phyloP scores from a whole-genome alignment of 2,797 vertebrate species.

The Remorina albescens region DNA sequence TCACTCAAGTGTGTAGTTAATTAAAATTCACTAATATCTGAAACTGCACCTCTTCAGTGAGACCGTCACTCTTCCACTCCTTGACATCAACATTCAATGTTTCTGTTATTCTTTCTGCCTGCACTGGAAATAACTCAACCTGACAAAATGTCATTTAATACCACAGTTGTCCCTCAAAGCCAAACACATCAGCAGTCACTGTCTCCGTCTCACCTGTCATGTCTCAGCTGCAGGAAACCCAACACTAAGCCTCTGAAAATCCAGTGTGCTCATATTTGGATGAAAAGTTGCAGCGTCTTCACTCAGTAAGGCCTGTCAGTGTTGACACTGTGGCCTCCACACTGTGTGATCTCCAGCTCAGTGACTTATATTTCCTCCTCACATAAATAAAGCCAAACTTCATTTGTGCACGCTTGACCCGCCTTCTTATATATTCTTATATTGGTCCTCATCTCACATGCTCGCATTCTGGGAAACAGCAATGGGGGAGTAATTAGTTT shows the following conservation, averaged over 20 bases:
- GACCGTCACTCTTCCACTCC: neutral
- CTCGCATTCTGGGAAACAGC: neutral
- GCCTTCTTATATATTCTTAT: slow-evolving; percentile 23
- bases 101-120: neutral
- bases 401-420: slow-evolving; percentile 50
- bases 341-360: neutral
- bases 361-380: slow-evolving; percentile 34
- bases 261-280: slow-evolving; percentile 1
- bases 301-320: slow-evolving; percentile 13
- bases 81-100: neutral
- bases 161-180: neutral
- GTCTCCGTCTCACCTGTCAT: neutral
- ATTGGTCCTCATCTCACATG: slow-evolving; percentile 15
- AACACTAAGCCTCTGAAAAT: slow-evolving; percentile 24
- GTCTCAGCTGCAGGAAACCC: neutral
- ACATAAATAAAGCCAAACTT: slow-evolving; percentile 26
- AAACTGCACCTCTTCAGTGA: neutral
- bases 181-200: neutral
- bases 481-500: neutral
- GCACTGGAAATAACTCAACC: neutral
- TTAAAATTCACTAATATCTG: slow-evolving; percentile 1
- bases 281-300: slow-evolving; percentile 22
- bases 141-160: slow-evolving; percentile 15
- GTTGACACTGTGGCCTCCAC: slow-evolving; percentile 14
- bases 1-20: neutral